Evolutionary conservation across 2,888 invertebrate genomes (phyloP).

Genomic region (Platycheirus albimanus): DNA sequence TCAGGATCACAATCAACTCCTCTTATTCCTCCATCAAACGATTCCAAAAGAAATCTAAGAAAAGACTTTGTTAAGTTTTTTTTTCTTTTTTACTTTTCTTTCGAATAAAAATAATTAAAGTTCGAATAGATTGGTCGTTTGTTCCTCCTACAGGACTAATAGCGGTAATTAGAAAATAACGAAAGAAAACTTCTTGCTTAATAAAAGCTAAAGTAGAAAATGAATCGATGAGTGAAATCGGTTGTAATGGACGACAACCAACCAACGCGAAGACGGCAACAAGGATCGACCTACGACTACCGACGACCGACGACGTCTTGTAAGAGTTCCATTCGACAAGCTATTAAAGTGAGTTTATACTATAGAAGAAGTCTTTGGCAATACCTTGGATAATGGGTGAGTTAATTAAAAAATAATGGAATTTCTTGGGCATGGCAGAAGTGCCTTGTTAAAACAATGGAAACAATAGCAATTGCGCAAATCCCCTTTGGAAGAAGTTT

Average conservation of each 20-base stretch:
- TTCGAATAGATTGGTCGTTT: constrained; percentile 61
- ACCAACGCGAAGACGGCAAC: constrained; percentile 5
- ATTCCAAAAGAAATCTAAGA: neutral
- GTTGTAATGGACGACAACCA: constrained; percentile 16
- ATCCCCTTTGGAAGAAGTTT: constrained; percentile 1
- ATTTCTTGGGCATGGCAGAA: constrained; percentile 40
- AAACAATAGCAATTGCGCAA: constrained; percentile 9
- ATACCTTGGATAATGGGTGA: constrained; percentile 49
- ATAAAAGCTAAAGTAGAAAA: constrained; percentile 13
- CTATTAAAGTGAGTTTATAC: constrained; percentile 58
- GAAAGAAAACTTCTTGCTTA: constrained; percentile 21
- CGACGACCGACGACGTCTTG: constrained; percentile 34
- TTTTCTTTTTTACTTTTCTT: neutral
- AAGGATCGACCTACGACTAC: constrained; percentile 6
- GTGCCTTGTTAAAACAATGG: constrained; percentile 35
- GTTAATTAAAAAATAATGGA: constrained; percentile 69
- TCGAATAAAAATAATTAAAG: constrained; percentile 56
- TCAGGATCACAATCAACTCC: too few species aligned
- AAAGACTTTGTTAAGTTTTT: neutral
- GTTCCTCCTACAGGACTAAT: constrained; percentile 41
- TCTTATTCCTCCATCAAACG: too few species aligned
- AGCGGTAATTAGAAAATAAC: constrained; percentile 59
- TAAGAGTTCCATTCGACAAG: constrained; percentile 39
- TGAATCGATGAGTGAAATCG: constrained; percentile 55
- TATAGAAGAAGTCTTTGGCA: constrained; percentile 17